Percentiles rank a stretch among this genome's conserved stretches.
Evolutionary conservation across 2,888 invertebrate species (phyloP).

Genomic region (Nebria brevicollis): DNA sequence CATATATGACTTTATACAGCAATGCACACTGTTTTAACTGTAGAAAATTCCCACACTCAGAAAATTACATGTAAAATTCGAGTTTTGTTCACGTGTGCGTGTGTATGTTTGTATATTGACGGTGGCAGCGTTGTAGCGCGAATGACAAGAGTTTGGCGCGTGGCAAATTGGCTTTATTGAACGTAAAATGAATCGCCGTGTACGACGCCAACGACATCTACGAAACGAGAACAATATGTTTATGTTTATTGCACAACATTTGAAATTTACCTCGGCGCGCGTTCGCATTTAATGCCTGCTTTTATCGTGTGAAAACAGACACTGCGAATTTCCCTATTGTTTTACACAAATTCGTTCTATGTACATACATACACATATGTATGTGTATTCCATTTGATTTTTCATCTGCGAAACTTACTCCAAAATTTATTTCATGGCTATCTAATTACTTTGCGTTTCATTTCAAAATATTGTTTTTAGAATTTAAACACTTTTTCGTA

Average conservation of each 20-base stretch:
- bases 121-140: background rate
- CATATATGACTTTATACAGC: background rate
- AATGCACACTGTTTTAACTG: background rate
- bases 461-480: too few species aligned
- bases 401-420: background rate
- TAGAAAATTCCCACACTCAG: background rate
- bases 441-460: too few species aligned
- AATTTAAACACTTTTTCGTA: too few species aligned
- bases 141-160: slow-evolving; percentile 25
- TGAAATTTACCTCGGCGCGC: slow-evolving; percentile 35
- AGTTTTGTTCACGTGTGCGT: background rate
- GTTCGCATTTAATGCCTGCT: slow-evolving; percentile 2
- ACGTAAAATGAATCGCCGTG: slow-evolving; percentile 40
- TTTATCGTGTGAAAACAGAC: slow-evolving; percentile 1
- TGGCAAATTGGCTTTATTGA: slow-evolving; percentile 43
- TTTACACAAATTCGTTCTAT: background rate
- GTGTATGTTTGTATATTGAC: background rate
- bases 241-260: slow-evolving; percentile 32
- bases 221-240: slow-evolving; percentile 39
- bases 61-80: background rate
- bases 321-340: background rate
- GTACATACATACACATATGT: background rate
- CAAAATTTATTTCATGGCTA: too few species aligned
- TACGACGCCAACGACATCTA: slow-evolving; percentile 20
- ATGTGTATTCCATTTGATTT: background rate